These are phyloP conservation scores for Hirudinaria manillensis DNA, from an alignment of 2,888 invertebrate genomes.

Conservation along the genomic window DNA sequence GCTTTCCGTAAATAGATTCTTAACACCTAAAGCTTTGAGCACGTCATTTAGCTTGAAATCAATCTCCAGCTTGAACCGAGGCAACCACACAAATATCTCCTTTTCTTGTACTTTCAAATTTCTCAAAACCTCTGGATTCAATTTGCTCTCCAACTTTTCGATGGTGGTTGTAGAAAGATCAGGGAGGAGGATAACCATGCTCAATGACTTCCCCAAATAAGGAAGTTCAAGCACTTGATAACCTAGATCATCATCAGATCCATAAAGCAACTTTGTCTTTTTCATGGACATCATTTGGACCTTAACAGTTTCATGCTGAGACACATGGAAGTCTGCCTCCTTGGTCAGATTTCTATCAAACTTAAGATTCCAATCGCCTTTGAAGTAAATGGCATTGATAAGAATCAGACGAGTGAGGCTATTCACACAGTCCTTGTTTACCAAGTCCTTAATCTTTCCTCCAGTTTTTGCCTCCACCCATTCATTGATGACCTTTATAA, in stretches of 20 bases:
- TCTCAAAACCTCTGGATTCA: constrained; percentile 25
- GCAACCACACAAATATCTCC: constrained; percentile 36
- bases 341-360: constrained; percentile 63
- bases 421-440: constrained; percentile 52
- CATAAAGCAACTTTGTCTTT: neutral
- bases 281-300: constrained; percentile 24
- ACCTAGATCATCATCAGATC: neutral
- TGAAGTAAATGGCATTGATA: constrained; percentile 53
- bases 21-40: constrained; percentile 37
- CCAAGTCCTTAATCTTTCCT: constrained; percentile 70
- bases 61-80: constrained; percentile 39
- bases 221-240: constrained; percentile 62
- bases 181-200: constrained; percentile 41
- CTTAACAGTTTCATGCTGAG: neutral
- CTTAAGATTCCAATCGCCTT: constrained; percentile 49
- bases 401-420: constrained; percentile 47
- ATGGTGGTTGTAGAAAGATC: constrained; percentile 22
- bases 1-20: constrained; percentile 39
- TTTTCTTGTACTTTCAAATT: neutral
- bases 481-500: constrained; percentile 62
- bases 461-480: constrained; percentile 77
- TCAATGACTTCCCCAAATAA: constrained; percentile 55
- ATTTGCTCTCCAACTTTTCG: constrained; percentile 29
- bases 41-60: constrained; percentile 35
- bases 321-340: constrained; percentile 61